Conservation (phyloP, 2,113 vertebrate species). For the Anoura caudifer region DNA sequence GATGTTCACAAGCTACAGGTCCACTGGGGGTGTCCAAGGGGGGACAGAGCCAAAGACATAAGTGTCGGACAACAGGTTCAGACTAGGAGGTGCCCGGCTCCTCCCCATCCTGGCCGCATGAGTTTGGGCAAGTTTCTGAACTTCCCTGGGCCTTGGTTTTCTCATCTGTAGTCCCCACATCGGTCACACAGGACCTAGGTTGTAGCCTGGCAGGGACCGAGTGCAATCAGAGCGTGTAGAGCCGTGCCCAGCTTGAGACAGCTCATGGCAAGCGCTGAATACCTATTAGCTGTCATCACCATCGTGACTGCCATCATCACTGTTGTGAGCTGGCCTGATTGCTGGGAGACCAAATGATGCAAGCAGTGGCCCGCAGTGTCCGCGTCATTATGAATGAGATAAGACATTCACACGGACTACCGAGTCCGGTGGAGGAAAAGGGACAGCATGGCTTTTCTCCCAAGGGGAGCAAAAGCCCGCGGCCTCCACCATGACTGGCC, state of each 20-base stretch:
- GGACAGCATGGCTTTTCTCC: too few relatives aligned
- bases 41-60: background rate
- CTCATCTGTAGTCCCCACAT: background rate
- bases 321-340: background rate
- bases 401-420: too few relatives aligned
- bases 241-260: background rate
- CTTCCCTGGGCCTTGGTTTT: background rate
- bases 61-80: background rate
- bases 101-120: background rate
- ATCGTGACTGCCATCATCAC: background rate
- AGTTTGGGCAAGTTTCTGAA: background rate
- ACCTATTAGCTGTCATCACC: background rate
- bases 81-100: background rate
- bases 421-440: too few relatives aligned
- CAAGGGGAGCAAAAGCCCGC: too few relatives aligned
- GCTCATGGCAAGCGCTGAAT: rapidly evolving
- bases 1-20: background rate
- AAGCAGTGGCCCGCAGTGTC: too few relatives aligned
- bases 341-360: background rate
- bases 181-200: background rate
- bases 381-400: too few relatives aligned
- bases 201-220: background rate
- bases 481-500: too few relatives aligned
- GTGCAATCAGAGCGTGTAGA: rapidly evolving
- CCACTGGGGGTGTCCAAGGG: background rate